Evolutionary conservation across 2,888 invertebrate genomes (phyloP).

Genomic region (Matsumyia berberina): DNA sequence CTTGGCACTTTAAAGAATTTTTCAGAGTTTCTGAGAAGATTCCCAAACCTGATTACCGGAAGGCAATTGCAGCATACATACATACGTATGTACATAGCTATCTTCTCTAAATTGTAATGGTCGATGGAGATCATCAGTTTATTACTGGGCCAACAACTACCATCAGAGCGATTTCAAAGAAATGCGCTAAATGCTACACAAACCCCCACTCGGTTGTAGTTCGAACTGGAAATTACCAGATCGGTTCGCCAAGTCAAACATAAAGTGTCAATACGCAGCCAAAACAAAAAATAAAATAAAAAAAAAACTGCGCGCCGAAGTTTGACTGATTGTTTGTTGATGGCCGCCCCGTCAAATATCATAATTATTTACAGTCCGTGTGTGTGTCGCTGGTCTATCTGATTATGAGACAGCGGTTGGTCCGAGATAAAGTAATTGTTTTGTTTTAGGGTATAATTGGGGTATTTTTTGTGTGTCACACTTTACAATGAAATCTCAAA

Average conservation of each 20-base stretch:
- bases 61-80: too few species aligned
- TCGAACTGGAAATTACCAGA: slow-evolving; percentile 41
- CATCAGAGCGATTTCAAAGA: not conserved
- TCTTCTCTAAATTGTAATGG: too few species aligned
- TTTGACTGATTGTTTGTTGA: slow-evolving; percentile 26
- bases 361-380: slow-evolving; percentile 29
- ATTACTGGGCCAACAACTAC: not conserved
- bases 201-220: not conserved
- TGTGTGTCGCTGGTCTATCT: not conserved
- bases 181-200: slow-evolving; percentile 15
- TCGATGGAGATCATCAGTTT: too few species aligned
- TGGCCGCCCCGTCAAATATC: slow-evolving; percentile 3
- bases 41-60: too few species aligned
- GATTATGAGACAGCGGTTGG: not conserved
- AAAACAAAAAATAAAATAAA: slow-evolving; percentile 14
- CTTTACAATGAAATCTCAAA: not conserved
- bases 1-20: too few species aligned
- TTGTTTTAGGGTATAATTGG: not conserved
- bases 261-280: slow-evolving; percentile 26
- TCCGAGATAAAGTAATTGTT: slow-evolving; percentile 18
- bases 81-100: too few species aligned
- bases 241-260: slow-evolving; percentile 17
- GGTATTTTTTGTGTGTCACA: slow-evolving; percentile 15
- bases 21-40: too few species aligned
- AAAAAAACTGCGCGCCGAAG: slow-evolving; percentile 26